Evolutionary conservation across 2,113 vertebrate genomes (phyloP).

Genomic region (Lates calcarifer): DNA sequence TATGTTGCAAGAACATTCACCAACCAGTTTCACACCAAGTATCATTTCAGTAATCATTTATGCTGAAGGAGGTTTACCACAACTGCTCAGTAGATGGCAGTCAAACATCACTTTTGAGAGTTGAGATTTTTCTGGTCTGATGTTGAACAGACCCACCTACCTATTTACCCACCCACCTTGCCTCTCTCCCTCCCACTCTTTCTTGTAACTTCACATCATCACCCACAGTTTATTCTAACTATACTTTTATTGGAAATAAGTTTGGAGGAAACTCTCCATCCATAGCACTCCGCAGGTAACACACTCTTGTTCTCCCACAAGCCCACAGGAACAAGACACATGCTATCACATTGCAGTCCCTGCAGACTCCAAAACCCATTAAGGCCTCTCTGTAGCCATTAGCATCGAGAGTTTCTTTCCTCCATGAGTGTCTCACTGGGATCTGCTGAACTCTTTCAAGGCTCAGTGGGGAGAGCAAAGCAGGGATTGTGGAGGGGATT

Average conservation of each 20-base stretch:
- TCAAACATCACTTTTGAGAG: slow-evolving; percentile 7
- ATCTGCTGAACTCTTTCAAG: slow-evolving; percentile 36
- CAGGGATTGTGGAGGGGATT: slow-evolving; percentile 44
- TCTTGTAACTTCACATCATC: too few relatives aligned
- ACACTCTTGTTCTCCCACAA: too few relatives aligned
- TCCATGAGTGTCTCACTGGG: slow-evolving; percentile 9
- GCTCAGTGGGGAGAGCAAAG: slow-evolving; percentile 9
- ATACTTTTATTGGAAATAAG: too few relatives aligned
- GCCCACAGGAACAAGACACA: too few relatives aligned
- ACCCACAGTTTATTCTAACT: too few relatives aligned
- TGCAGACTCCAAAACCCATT: not conserved
- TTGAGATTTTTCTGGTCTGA: not conserved
- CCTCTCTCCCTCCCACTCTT: too few relatives aligned
- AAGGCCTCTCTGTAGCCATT: not conserved
- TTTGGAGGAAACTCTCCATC: too few relatives aligned
- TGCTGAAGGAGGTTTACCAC: not conserved
- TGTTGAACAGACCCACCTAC: too few relatives aligned
- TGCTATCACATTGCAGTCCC: not conserved
- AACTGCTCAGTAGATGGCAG: slow-evolving; percentile 58
- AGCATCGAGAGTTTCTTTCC: not conserved
- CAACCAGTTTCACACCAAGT: too few relatives aligned
- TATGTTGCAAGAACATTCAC: too few relatives aligned
- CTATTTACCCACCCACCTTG: too few relatives aligned
- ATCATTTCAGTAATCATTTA: too few relatives aligned
- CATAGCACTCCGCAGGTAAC: not conserved